A percentile compares a stretch with the other conserved stretches of the same genome.
phyloP scores from a whole-genome alignment of 2,113 vertebrate species.

The Ctenodactylus gundi region DNA sequence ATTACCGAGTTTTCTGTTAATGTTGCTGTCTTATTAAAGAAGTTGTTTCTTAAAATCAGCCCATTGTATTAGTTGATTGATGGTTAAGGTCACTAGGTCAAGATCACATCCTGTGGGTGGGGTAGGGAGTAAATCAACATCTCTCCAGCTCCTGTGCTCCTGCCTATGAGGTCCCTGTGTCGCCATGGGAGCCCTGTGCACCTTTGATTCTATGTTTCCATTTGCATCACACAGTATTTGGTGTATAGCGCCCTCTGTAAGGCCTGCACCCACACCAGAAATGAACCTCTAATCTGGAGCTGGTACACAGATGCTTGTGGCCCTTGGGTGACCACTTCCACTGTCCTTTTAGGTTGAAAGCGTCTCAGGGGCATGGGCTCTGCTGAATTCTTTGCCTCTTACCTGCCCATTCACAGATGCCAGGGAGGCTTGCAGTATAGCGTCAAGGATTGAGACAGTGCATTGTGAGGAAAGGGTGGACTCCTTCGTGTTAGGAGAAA shows the following conservation, averaged over 20 bases:
- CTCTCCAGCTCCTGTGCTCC: too few species aligned
- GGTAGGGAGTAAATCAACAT: too few species aligned
- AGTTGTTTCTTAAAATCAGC: background rate
- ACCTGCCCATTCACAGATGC: background rate
- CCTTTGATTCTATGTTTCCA: background rate
- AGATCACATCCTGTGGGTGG: background rate
- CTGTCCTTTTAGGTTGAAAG: background rate
- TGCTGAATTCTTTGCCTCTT: background rate
- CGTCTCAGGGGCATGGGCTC: background rate
- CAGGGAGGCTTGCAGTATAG: background rate
- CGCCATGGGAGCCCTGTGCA: background rate
- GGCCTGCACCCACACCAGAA: background rate
- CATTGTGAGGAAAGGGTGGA: background rate
- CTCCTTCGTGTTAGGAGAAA: background rate
- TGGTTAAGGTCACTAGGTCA: background rate
- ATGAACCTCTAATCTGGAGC: background rate
- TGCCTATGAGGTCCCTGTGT: too few species aligned
- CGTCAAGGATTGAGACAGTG: background rate
- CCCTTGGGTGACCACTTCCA: background rate
- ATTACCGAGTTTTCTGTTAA: background rate
- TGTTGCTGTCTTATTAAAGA: constrained; percentile 19
- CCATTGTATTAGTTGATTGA: background rate
- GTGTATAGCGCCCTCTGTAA: background rate
- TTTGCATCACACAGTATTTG: background rate
- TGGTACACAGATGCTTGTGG: background rate